These are phyloP conservation scores for Thryonomys swinderianus DNA, from an alignment of 2,113 vertebrate species.

Conservation along the genomic window DNA sequence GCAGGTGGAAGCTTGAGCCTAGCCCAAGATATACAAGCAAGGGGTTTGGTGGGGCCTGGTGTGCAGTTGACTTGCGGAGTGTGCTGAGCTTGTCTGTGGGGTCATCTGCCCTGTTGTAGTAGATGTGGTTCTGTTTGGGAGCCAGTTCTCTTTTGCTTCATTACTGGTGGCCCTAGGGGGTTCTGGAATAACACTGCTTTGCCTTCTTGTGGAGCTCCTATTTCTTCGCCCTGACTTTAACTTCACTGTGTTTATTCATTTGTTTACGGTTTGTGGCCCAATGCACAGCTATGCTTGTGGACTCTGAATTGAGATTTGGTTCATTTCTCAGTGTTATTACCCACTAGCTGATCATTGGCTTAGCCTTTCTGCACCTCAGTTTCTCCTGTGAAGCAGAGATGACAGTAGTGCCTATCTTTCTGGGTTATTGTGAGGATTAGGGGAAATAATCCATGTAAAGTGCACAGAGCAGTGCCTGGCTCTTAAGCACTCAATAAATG, in stretches of 20 bases:
- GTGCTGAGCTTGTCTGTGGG: slow-evolving; percentile 26
- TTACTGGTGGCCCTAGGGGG: background rate
- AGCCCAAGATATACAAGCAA: background rate
- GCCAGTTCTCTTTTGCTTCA: slow-evolving; percentile 44
- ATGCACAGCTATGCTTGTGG: background rate
- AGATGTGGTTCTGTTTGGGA: slow-evolving; percentile 35
- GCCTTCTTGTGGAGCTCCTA: background rate
- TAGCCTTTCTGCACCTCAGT: background rate
- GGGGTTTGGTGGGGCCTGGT: background rate
- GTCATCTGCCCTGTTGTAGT: slow-evolving; percentile 19
- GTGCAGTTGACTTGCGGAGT: background rate
- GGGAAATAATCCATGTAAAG: background rate
- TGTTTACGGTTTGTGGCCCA: background rate
- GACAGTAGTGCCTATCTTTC: background rate
- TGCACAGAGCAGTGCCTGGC: background rate
- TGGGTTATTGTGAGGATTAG: slow-evolving; percentile 33
- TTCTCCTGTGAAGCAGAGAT: slow-evolving; percentile 45
- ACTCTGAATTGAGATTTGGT: background rate
- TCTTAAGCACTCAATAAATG: slow-evolving; percentile 9
- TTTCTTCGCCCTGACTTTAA: slow-evolving; percentile 33
- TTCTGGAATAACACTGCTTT: slow-evolving; percentile 35
- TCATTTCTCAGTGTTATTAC: background rate
- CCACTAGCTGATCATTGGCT: background rate
- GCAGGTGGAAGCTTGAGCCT: background rate
- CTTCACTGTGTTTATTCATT: slow-evolving; percentile 46